Percentiles rank a stretch among this genome's conserved stretches.
Conservation (phyloP, 2,797 vertebrate species). For the Falco concolor region DNA sequence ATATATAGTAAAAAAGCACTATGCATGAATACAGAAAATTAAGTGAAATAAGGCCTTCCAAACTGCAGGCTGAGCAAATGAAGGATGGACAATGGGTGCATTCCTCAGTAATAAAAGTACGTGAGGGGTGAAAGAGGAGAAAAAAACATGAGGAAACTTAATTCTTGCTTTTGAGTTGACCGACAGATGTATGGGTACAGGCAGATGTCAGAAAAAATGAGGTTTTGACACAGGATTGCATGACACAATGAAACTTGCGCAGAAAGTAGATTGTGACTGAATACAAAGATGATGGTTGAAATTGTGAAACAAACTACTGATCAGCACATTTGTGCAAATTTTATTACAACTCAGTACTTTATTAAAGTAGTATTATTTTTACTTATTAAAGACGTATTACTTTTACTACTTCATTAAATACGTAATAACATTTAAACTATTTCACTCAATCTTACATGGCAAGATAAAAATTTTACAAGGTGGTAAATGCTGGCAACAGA, state of each 20-base stretch:
- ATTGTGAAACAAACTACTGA: not conserved
- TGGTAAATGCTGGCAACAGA: not conserved
- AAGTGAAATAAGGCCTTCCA: not conserved
- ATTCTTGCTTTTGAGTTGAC: not conserved
- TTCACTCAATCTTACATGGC: not conserved
- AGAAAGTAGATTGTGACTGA: not conserved
- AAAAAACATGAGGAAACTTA: not conserved
- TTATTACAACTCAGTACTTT: not conserved
- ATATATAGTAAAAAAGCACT: not conserved
- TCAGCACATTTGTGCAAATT: not conserved
- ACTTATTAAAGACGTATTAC: too few relatives aligned
- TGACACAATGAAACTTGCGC: not conserved
- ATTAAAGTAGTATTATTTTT: too few relatives aligned
- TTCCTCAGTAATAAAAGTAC: not conserved
- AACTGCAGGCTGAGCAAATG: not conserved
- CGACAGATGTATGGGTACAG: not conserved
- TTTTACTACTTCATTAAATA: not conserved
- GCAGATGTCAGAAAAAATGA: not conserved
- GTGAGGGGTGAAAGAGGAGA: not conserved
- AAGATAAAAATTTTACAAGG: not conserved
- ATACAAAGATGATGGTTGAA: not conserved
- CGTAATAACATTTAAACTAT: not conserved
- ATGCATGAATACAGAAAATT: not conserved
- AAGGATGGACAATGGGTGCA: not conserved
- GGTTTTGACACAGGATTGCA: not conserved